phyloP scores from a whole-genome alignment of 1,140 invertebrate species.

The Zaprionus lachaisei region DNA sequence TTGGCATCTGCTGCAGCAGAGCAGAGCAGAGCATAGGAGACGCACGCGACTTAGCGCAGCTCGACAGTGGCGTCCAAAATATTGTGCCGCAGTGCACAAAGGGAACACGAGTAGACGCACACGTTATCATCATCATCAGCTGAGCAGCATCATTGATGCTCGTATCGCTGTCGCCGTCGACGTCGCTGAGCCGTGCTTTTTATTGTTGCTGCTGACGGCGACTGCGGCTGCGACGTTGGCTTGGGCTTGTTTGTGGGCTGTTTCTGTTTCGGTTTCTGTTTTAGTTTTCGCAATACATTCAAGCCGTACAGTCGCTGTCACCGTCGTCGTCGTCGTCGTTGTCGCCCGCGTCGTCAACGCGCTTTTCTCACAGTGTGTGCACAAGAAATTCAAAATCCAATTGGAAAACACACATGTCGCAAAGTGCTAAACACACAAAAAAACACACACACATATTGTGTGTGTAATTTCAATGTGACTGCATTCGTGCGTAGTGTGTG shows the following conservation, averaged over 20 bases:
- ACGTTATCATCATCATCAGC: slow-evolving; percentile 1
- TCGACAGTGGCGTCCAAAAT: slow-evolving; percentile 30
- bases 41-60: slow-evolving; percentile 8
- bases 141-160: slow-evolving; percentile 20
- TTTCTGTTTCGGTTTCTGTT: slow-evolving; percentile 54
- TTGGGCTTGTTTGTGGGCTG: slow-evolving; percentile 40
- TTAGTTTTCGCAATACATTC: slow-evolving; percentile 79
- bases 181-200: slow-evolving; percentile 39
- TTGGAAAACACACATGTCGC: slow-evolving; percentile 12
- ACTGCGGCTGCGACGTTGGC: slow-evolving; percentile 22
- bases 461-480: slow-evolving; percentile 60
- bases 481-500: slow-evolving; percentile 13
- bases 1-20: background rate
- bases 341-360: slow-evolving; percentile 7
- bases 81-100: slow-evolving; percentile 11
- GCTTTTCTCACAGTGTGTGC: slow-evolving; percentile 36
- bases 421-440: slow-evolving; percentile 32
- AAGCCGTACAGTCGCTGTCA: slow-evolving; percentile 68
- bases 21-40: slow-evolving; percentile 8
- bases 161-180: no score
- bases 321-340: slow-evolving; percentile 4
- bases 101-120: background rate
- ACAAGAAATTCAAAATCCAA: slow-evolving; percentile 26
- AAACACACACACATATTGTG: slow-evolving; percentile 10
- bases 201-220: slow-evolving; percentile 22